A percentile compares a stretch with the other conserved stretches of the same genome.
phyloP scores from a whole-genome alignment of 2,888 invertebrate species.

The Agonopterix arenella region DNA sequence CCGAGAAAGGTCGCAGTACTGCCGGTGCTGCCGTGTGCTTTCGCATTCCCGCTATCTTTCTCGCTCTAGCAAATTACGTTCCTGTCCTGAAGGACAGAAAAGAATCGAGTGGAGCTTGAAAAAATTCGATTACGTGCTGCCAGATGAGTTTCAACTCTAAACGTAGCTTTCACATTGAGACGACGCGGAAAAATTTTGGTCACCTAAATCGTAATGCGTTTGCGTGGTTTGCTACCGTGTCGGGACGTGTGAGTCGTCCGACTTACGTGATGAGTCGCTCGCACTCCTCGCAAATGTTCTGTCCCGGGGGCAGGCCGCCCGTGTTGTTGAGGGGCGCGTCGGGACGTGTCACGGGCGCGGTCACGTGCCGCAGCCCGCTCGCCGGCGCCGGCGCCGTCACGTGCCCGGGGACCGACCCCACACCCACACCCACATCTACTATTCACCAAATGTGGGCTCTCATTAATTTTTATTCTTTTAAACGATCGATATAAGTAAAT shows the following conservation, averaged over 20 bases:
- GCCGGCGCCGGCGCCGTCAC: constrained; percentile 61
- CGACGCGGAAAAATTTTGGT: neutral
- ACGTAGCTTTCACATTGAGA: neutral
- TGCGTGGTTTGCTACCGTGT: constrained; percentile 77
- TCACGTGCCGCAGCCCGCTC: constrained; percentile 82
- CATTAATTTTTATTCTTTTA: too few relatives aligned
- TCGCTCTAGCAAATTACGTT: too few relatives aligned
- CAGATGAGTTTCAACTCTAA: too few relatives aligned
- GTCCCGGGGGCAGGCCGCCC: constrained; percentile 88
- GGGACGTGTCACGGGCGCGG: constrained; percentile 83
- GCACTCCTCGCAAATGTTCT: constrained; percentile 98
- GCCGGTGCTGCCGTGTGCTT: too few relatives aligned
- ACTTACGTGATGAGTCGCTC: constrained; percentile 99
- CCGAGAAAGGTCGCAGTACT: too few relatives aligned
- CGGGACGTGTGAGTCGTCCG: constrained; percentile 77
- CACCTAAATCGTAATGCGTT: neutral
- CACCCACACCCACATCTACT: constrained; percentile 40
- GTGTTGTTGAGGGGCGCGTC: constrained; percentile 79
- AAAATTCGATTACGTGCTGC: too few relatives aligned
- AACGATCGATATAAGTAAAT: too few relatives aligned
- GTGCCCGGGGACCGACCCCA: constrained; percentile 13
- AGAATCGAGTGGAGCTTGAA: too few relatives aligned
- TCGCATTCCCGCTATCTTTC: too few relatives aligned
- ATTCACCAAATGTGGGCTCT: constrained; percentile 2
- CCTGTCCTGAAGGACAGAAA: too few relatives aligned